Conservation (phyloP, 2,113 vertebrate genomes). For the Corythornis vintsioides region DNA sequence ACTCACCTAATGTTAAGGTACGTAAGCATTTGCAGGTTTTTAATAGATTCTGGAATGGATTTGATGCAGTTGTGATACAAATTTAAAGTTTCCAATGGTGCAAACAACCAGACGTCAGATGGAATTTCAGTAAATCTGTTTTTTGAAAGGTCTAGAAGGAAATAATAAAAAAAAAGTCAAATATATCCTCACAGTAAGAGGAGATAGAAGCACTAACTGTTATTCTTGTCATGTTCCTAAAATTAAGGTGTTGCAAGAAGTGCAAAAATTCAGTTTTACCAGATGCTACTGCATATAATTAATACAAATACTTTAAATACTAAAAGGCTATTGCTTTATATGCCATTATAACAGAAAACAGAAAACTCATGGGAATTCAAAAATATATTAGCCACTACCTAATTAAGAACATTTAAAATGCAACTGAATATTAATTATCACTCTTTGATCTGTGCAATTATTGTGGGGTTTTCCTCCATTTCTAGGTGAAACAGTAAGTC, state of each 20-base stretch:
- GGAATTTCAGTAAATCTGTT: constrained; percentile 96
- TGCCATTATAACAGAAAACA: background rate
- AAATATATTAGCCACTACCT: background rate
- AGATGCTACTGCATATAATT: constrained; percentile 20
- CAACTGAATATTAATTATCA: background rate
- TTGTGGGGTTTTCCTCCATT: background rate
- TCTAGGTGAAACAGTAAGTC: background rate
- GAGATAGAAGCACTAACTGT: background rate
- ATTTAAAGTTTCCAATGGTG: constrained; percentile 93
- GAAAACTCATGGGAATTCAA: background rate
- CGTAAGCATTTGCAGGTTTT: constrained; percentile 97
- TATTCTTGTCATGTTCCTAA: constrained; percentile 26
- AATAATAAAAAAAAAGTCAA: background rate
- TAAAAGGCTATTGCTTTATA: background rate
- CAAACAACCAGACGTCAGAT: constrained; percentile 92
- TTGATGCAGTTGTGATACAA: constrained; percentile 99
- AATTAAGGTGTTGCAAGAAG: constrained; percentile 26
- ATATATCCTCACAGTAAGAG: background rate
- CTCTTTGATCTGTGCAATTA: background rate
- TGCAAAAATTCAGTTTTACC: constrained; percentile 46
- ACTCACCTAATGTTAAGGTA: constrained; percentile 96
- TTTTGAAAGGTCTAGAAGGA: constrained; percentile 90
- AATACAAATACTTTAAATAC: constrained; percentile 8
- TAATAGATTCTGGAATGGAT: constrained; percentile 93
- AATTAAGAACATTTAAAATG: background rate